Evolutionary conservation across 2,113 vertebrate species (phyloP).

Genomic region (Motacilla tschutschensis): DNA sequence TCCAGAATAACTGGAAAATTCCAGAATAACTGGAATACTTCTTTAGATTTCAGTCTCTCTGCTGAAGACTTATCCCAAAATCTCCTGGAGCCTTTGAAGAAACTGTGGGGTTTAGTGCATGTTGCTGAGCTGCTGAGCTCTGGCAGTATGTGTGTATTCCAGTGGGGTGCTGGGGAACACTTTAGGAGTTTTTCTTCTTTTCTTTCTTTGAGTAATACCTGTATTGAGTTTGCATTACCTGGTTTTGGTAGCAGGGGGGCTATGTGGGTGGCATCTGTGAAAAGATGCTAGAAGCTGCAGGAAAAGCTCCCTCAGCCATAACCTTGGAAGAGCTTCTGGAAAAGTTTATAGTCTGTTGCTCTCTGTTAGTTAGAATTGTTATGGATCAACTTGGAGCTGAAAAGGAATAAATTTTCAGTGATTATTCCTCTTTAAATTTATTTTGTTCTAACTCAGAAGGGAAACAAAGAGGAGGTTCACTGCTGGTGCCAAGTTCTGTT

Average conservation of each 20-base stretch:
- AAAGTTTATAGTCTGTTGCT: background rate
- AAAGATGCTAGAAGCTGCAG: background rate
- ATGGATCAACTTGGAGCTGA: background rate
- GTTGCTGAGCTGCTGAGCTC: background rate
- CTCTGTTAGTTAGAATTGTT: background rate
- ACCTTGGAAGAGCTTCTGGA: background rate
- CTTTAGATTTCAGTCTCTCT: background rate
- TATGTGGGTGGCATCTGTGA: background rate
- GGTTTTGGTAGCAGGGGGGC: background rate
- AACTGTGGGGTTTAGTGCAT: background rate
- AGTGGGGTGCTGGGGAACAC: accelerated
- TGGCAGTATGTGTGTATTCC: background rate
- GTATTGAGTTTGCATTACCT: no score
- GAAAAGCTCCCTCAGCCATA: background rate
- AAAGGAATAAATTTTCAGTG: background rate
- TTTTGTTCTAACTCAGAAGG: background rate
- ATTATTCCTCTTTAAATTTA: background rate
- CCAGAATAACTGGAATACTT: background rate
- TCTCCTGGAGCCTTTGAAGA: background rate
- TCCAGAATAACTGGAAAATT: background rate
- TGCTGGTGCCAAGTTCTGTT: background rate
- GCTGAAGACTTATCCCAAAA: background rate
- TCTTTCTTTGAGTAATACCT: background rate
- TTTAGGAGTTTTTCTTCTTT: background rate
- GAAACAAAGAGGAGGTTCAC: background rate